A percentile compares a stretch with the other conserved stretches of the same genome.
These are phyloP conservation scores for Gallinago stenura DNA, from an alignment of 2,797 vertebrate genomes.

Conservation along the genomic window DNA sequence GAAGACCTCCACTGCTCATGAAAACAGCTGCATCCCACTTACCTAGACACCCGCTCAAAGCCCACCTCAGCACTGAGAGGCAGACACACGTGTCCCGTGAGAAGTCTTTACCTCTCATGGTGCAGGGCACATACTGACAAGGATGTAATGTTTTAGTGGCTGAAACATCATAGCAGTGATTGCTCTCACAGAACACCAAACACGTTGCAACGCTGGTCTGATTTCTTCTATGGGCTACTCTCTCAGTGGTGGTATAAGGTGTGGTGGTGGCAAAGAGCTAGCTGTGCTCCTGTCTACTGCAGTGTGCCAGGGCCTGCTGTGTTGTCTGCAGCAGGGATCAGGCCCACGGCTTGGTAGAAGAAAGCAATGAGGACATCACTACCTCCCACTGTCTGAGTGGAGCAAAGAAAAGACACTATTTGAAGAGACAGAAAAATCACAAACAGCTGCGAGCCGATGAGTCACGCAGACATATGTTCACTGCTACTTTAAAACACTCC, in stretches of 20 bases:
- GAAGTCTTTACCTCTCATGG: background rate
- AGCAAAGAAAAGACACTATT: background rate
- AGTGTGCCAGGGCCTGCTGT: accelerated
- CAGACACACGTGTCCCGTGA: background rate
- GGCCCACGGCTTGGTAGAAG: background rate
- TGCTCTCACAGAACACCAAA: background rate
- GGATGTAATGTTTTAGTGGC: background rate
- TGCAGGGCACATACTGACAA: background rate
- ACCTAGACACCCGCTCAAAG: background rate
- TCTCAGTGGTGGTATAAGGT: background rate
- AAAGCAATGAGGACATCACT: background rate
- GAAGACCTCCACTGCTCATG: background rate
- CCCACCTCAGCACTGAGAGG: background rate
- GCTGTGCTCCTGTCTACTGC: background rate
- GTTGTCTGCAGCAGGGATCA: background rate
- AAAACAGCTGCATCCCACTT: background rate
- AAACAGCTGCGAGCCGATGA: slow-evolving; percentile 11
- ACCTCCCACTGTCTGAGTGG: slow-evolving; percentile 24
- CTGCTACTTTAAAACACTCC: background rate
- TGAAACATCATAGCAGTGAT: background rate
- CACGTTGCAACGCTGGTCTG: background rate
- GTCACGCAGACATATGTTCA: background rate
- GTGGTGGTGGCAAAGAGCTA: background rate
- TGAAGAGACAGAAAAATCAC: slow-evolving; percentile 10
- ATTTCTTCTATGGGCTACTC: background rate